These are phyloP conservation scores for Drosophila pallidifrons DNA, from an alignment of 1,140 invertebrate species.

Conservation along the genomic window DNA sequence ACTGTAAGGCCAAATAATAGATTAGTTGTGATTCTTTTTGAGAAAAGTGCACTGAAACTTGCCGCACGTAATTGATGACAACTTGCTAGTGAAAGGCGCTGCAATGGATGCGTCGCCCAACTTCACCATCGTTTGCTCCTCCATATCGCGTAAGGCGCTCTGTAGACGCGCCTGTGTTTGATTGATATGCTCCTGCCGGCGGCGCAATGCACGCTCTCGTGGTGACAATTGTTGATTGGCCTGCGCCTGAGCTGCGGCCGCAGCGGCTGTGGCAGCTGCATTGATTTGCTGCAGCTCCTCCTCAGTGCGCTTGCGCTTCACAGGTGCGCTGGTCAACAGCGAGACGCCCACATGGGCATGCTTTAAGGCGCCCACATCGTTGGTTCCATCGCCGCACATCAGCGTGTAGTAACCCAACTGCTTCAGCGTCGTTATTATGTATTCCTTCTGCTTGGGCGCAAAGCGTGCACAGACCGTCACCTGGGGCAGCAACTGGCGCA, in stretches of 20 bases:
- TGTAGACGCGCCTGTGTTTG: constrained; percentile 85
- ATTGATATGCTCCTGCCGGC: constrained; percentile 80
- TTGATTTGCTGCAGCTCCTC: constrained; percentile 69
- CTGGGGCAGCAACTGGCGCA: constrained; percentile 92
- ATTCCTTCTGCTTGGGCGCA: constrained; percentile 98
- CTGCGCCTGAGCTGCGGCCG: constrained; percentile 28
- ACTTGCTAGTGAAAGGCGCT: constrained; percentile 99
- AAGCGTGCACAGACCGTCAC: constrained; percentile 97
- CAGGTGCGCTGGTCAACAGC: constrained; percentile 94
- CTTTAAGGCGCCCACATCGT: constrained; percentile 99
- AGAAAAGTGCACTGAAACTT: constrained; percentile 5
- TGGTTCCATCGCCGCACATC: constrained; percentile 99
- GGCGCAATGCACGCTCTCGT: constrained; percentile 76
- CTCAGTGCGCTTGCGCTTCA: constrained; percentile 85
- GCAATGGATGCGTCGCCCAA: constrained; percentile 99
- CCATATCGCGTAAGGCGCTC: constrained; percentile 93
- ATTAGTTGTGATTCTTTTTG: too few species aligned
- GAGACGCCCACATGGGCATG: constrained; percentile 96
- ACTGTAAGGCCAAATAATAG: constrained; percentile 87
- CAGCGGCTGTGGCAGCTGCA: constrained; percentile 42
- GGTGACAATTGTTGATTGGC: constrained; percentile 68
- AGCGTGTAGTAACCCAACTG: constrained; percentile 94
- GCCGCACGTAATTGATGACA: constrained; percentile 97
- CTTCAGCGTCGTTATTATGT: constrained; percentile 96
- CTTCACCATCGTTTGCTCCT: constrained; percentile 96